Evolutionary conservation across 2,113 vertebrate genomes (phyloP), one percentile per base, ranked within the genome.

Genomic region (Cebidichthys violaceus): DNA sequence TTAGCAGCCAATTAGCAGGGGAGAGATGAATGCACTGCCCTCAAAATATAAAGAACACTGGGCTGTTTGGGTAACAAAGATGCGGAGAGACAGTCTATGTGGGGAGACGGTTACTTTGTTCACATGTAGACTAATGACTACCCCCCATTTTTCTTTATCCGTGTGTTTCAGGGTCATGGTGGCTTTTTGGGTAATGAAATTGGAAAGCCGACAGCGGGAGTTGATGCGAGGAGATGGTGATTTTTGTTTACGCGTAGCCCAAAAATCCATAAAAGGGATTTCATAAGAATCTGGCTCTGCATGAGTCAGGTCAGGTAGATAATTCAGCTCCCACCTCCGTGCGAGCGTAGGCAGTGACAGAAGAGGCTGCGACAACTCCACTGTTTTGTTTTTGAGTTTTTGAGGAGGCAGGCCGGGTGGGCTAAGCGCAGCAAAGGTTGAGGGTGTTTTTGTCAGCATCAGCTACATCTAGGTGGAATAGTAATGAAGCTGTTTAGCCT

Each of bases 1-100:
- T 90, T 89, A 89, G 87, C 84, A 79, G 81, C 86, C 88, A 91
- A 91, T 90, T 93, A 93, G 90, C 89, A 62, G 35, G 37, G 71
- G 68, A 85, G 73, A 79, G 82, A 89, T 70, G 77, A 84, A 85
- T 86, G 69, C 70, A 24, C n/a, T 61, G 79, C 35, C 29, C 50
- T 76, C 35, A 75, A 79, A 75, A 60, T 68, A 70, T 50, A 29
- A 85, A 81, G 70, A 81, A 61, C 55, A 29, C 54, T 20, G 41
- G 17, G 65, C 67, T 79, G 68, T 45, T 61, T 41, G 27, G 55
- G 74, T 67, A 65, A 78, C 65, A 60, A 64, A 85, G 39, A 70
- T 18, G 27, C 73, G 61, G 54, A 52, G 62, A 66, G 66, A 70
- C 37, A 47, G 70, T 29, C n/a, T 10, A 2, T 68, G 41, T 45